Conservation (phyloP, 2,888 invertebrate genomes). For the Coenonympha glycerion region DNA sequence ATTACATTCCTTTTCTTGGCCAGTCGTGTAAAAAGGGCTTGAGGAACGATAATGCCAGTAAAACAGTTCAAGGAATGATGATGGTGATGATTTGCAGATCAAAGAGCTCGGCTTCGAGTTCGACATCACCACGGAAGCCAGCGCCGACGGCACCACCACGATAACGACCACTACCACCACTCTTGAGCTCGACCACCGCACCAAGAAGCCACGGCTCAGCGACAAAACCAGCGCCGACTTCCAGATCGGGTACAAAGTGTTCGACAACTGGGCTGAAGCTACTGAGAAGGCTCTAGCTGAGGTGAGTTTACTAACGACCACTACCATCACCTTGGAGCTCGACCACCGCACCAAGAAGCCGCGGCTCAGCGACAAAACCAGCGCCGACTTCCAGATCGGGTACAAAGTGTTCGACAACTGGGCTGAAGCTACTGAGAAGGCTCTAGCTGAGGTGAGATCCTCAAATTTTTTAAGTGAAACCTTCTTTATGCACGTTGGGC, state of each 20-base stretch:
- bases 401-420: constrained; percentile 67
- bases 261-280: constrained; percentile 56
- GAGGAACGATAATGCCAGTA: too few species aligned
- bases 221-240: constrained; percentile 50
- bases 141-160: constrained; percentile 34
- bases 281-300: constrained; percentile 52
- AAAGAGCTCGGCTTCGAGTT: constrained; percentile 78
- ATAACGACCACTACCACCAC: constrained; percentile 35
- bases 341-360: constrained; percentile 49
- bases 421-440: constrained; percentile 55
- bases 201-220: constrained; percentile 54
- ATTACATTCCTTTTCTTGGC: too few species aligned
- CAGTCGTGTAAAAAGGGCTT: too few species aligned
- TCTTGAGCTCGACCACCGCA: constrained; percentile 25
- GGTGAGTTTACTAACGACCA: constrained; percentile 39
- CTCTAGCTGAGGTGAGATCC: too few species aligned
- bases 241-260: constrained; percentile 66
- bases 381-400: constrained; percentile 66
- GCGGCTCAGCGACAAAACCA: constrained; percentile 35
- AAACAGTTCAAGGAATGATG: neutral
- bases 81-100: constrained; percentile 68
- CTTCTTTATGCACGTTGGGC: too few species aligned
- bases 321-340: constrained; percentile 25
- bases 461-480: too few species aligned
- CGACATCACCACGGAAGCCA: constrained; percentile 43